Evolutionary conservation across 2,888 invertebrate genomes (phyloP).

Genomic region (Dastarcus helophoroides): DNA sequence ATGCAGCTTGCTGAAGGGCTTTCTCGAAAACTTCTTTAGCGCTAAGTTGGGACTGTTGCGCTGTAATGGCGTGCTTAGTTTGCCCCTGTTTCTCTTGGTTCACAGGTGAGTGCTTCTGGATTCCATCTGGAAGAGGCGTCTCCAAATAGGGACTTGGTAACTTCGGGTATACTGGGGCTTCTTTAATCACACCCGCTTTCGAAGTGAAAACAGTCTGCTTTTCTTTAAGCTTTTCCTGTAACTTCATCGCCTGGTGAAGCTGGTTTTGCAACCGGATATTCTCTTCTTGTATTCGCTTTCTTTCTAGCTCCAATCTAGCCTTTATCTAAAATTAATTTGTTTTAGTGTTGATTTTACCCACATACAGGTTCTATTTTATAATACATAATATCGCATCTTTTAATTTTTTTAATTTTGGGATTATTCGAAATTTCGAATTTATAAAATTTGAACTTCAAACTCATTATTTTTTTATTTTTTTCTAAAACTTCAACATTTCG

Average conservation of each 20-base stretch:
- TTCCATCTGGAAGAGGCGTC: no score
- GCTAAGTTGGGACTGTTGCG: no score
- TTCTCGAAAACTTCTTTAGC: no score
- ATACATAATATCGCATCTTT: no score
- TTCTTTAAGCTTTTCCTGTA: conserved; percentile 33
- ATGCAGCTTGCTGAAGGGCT: conserved; percentile 31
- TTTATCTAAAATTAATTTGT: conserved; percentile 31
- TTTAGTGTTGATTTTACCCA: background rate
- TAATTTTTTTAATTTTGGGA: no score
- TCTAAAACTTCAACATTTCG: no score
- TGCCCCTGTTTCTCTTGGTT: no score
- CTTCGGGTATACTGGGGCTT: conserved; percentile 2
- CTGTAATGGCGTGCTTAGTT: no score
- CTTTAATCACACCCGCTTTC: conserved; percentile 3
- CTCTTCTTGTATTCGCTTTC: conserved; percentile 31
- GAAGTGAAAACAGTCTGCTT: conserved; percentile 21
- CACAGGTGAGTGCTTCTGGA: no score
- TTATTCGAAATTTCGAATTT: no score
- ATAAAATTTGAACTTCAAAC: no score
- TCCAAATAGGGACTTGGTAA: conserved; percentile 8
- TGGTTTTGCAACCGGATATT: conserved; percentile 33
- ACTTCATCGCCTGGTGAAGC: conserved; percentile 30
- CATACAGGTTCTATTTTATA: background rate
- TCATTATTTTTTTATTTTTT: no score
- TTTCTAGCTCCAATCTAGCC: conserved; percentile 33